A percentile compares a stretch with the other conserved stretches of the same genome.
Conservation (phyloP, 2,888 invertebrate genomes). For the Agrochola macilenta region DNA sequence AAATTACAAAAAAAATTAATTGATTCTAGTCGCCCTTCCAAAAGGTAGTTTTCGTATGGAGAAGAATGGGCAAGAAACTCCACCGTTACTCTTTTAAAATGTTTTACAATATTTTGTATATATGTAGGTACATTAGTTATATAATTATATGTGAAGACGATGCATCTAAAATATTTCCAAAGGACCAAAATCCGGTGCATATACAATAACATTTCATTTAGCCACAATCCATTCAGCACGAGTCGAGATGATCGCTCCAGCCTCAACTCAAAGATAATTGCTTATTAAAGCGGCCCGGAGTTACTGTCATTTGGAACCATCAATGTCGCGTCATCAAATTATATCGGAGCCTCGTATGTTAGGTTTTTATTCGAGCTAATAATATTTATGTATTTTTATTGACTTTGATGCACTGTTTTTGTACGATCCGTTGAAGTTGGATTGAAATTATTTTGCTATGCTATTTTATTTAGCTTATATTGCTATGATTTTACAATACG, state of each 20-base stretch:
- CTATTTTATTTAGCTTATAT: not conserved
- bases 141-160: too few species aligned
- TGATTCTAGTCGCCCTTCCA: too few species aligned
- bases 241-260: constrained; percentile 37
- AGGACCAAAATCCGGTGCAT: not conserved
- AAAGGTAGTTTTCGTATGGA: too few species aligned
- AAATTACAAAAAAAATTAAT: too few species aligned
- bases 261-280: constrained; percentile 49
- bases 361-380: constrained; percentile 40
- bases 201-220: constrained; percentile 40
- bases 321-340: constrained; percentile 56
- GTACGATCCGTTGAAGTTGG: not conserved
- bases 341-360: constrained; percentile 18
- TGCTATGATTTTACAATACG: too few species aligned
- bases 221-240: constrained; percentile 38
- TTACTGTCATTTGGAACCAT: constrained; percentile 47
- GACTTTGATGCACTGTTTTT: constrained; percentile 23
- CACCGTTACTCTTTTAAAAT: too few species aligned
- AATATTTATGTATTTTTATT: constrained; percentile 38
- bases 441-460: not conserved
- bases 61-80: too few species aligned
- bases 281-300: constrained; percentile 34
- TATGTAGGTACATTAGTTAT: too few species aligned
- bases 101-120: too few species aligned
- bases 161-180: not conserved